A percentile compares a stretch with the other conserved stretches of the same genome.
Conservation (phyloP, 2,888 invertebrate genomes). For the Agrilus cyanescens region DNA sequence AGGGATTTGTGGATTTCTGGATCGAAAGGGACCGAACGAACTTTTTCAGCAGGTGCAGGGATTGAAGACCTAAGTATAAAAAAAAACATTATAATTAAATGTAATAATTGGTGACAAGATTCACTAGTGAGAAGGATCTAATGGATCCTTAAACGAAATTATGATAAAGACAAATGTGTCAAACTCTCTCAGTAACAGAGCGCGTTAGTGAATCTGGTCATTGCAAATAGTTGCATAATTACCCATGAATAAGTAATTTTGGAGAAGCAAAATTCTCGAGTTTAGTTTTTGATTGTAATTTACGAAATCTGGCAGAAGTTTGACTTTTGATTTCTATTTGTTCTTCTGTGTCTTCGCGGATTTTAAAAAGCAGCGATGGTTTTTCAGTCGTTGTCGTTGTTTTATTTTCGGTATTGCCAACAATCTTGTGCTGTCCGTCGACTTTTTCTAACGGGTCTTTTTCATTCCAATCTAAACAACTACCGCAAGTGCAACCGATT, state of each 20-base stretch:
- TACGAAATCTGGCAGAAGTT: neutral
- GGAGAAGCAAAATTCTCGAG: conserved; percentile 10
- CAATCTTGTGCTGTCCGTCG: conserved; percentile 1
- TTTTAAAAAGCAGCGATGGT: conserved; percentile 10
- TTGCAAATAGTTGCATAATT: neutral
- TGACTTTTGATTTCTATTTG: conserved; percentile 4
- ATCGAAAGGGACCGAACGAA: conserved; percentile 22
- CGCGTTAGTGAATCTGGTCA: too few species aligned
- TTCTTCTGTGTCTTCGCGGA: neutral
- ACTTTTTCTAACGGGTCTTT: conserved; percentile 1
- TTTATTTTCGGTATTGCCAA: neutral
- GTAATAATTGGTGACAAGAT: neutral
- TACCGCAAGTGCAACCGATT: conserved; percentile 9
- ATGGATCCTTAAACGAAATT: neutral
- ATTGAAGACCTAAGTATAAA: conserved; percentile 19
- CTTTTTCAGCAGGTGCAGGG: conserved; percentile 17
- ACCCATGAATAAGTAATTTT: conserved; percentile 15
- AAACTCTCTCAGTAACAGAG: neutral
- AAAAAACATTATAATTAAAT: neutral
- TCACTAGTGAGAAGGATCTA: neutral
- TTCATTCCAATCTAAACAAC: conserved; percentile 8
- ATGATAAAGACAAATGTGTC: neutral
- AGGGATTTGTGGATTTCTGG: conserved; percentile 20
- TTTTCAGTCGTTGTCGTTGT: neutral
- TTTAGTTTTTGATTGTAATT: conserved; percentile 5